Evolutionary conservation across 2,888 invertebrate species (phyloP).

Genomic region (Sinotaia quadrata): DNA sequence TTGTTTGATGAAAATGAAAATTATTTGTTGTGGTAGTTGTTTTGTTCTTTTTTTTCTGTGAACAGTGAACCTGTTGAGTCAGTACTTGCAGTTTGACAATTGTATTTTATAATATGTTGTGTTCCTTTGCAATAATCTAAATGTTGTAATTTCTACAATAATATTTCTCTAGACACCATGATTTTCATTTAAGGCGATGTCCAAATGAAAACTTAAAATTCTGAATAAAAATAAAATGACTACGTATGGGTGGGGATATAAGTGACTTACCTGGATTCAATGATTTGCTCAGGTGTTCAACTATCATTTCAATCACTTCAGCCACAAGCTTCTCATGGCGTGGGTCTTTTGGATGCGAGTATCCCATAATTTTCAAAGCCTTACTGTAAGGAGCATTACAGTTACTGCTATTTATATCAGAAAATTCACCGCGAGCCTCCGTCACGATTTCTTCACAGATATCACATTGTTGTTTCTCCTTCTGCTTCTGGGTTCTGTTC

Average conservation of each 20-base stretch:
- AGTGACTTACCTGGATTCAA: constrained; percentile 32
- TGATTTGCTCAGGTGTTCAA: constrained; percentile 22
- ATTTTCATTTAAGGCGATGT: not conserved
- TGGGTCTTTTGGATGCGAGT: constrained; percentile 21
- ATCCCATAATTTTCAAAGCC: constrained; percentile 18
- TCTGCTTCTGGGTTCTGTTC: too few relatives aligned
- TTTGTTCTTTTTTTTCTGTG: too few relatives aligned
- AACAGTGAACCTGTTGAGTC: too few relatives aligned
- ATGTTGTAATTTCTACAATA: not conserved
- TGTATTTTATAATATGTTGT: too few relatives aligned
- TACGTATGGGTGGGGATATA: too few relatives aligned
- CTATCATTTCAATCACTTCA: constrained; percentile 22
- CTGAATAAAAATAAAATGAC: not conserved
- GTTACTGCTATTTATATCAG: not conserved
- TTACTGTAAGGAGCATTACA: constrained; percentile 3
- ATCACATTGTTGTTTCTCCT: constrained; percentile 14
- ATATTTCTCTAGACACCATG: not conserved
- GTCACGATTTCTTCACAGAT: constrained; percentile 17
- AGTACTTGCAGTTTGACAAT: too few relatives aligned
- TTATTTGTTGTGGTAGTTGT: too few relatives aligned
- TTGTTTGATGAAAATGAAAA: too few relatives aligned
- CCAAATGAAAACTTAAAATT: not conserved
- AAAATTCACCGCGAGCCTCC: constrained; percentile 6
- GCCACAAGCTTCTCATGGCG: constrained; percentile 20
- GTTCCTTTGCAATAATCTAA: too few relatives aligned